Base-by-base conservation (phyloP, 2,797 vertebrate species). In the Mormyrops boulengeri region DNA sequence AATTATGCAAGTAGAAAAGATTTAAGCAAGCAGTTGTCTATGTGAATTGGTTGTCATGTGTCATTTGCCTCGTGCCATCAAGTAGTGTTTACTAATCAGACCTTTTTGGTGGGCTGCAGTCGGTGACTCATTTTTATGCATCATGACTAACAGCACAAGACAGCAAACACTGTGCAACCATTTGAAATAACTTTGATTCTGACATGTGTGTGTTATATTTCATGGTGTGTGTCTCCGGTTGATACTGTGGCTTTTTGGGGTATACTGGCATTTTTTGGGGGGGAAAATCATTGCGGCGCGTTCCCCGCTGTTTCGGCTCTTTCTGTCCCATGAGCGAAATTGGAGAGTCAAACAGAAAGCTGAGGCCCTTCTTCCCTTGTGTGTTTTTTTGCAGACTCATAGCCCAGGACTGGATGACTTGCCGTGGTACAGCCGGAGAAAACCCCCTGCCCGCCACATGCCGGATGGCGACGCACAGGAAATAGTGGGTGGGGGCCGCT, bases 361-460 rank as follows among this genome's bases (percentile, higher is more conserved):
- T 0, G 12, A 19, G 50, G 30, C 22, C 49, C 19, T 34, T 38
- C 26, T 57, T 53, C 30, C 52, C 52, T 87, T 87, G 12, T 55
- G 4, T 57, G 52, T 52, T 38, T 87, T 86, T 87, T 30, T 87
- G 85, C 85, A 57, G 50, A 87, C 85, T 87, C 52, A 87, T 41
- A 55, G 26, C 26, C 26, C 30, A 3, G 14, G 9, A 2, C 14
- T 26, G 44, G 84, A 53, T 85, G 44, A 85, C 84, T 52, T 12
- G 49, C n/a, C 30, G 52, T 26, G 52, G 85, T 19, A 38, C 1
- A 53, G 30, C 6, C 49, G 26, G 30, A 87, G 85, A 87, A 87
- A 87, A 57, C 85, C 85, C 85, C 80, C 9, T 1, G 19, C n/a
- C 2, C 8, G 80, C 44, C 47, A n/a, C 44, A 50, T 11, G 52